Evolutionary conservation across 2,797 vertebrate genomes (phyloP), one percentile per base, ranked within the genome.

Genomic region (Numenius phaeopus): DNA sequence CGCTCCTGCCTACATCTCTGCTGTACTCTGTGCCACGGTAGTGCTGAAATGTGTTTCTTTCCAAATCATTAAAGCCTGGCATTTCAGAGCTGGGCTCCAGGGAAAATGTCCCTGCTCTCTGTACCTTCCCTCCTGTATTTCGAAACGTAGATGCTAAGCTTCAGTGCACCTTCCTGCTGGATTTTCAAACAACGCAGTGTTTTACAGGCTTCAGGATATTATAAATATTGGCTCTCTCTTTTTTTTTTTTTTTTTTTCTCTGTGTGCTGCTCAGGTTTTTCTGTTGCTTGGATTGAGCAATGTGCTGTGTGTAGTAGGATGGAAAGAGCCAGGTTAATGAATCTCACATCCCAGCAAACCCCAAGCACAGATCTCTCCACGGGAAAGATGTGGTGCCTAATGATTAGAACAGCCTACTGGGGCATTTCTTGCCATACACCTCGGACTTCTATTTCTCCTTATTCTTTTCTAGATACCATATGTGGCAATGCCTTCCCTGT

Each of bases 41-140:
- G 84, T 90, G 94, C 94, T 90, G 91, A 97, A 96, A 96, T 91
- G 89, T 98, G 95, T 97, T 98, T 97, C 97, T 97, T 97, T 98
- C 96, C 94, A 96, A 95, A 86, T 97, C 97, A 97, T 96, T 98
- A 97, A 96, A 96, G 91, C 76, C 77, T 97, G 93, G 88, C 91
- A 88, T 95, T 95, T 97, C 89, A 93, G 89, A 97, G 89, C 58
- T 57, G 62, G 49, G 81, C 96, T 98, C 96, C 82, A 85, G 94
- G 96, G 96, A 97, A 65, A 93, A 91, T 42, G 89, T 87, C 83
- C 59, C 44, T 83, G 69, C 62, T 89, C 42, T 58, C 73, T 71
- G 76, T 69, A 87, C 73, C 85, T 95, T 90, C 73, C 75, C 64
- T 79, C 49, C 65, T 78, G 70, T 78, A 34, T 94, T 97, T 96